phyloP scores from a whole-genome alignment of 2,888 invertebrate species.

The Atrina japonica region DNA sequence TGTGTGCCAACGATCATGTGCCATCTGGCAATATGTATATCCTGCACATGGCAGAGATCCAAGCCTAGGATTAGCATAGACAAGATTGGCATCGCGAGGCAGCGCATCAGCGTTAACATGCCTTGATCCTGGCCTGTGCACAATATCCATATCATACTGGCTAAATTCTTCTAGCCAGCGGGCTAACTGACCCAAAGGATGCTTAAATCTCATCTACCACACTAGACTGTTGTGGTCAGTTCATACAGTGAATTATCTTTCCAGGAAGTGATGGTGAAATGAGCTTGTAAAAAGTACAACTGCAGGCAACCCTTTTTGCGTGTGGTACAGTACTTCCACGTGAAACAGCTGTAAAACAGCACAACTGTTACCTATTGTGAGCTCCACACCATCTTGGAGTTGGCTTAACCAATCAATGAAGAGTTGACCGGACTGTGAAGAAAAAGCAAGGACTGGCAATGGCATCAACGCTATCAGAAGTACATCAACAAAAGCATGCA shows the following conservation, averaged over 20 bases:
- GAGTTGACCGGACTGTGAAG: conserved; percentile 17
- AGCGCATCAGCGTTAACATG: conserved; percentile 1
- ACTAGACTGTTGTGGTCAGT: conserved; percentile 23
- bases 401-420: conserved; percentile 36
- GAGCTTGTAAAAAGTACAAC: neutral
- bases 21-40: neutral
- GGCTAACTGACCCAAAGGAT: conserved; percentile 10
- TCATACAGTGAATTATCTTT: neutral
- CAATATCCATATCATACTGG: conserved; percentile 24
- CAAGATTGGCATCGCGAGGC: neutral
- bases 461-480: conserved; percentile 19
- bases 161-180: conserved; percentile 27
- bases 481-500: conserved; percentile 21
- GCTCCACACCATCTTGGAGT: conserved; percentile 29
- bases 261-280: conserved; percentile 14
- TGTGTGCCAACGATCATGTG: neutral
- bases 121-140: conserved; percentile 10
- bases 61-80: neutral
- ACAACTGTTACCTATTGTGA: conserved; percentile 31
- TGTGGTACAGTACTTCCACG: conserved; percentile 12
- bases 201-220: conserved; percentile 20
- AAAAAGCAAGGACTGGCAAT: conserved; percentile 31
- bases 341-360: conserved; percentile 24
- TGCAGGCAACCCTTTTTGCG: conserved; percentile 13
- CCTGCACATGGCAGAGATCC: neutral